A percentile compares a stretch with the other conserved stretches of the same genome.
Evolutionary conservation across 2,113 vertebrate genomes (phyloP).

Genomic region (Amblyopsis rosae): DNA sequence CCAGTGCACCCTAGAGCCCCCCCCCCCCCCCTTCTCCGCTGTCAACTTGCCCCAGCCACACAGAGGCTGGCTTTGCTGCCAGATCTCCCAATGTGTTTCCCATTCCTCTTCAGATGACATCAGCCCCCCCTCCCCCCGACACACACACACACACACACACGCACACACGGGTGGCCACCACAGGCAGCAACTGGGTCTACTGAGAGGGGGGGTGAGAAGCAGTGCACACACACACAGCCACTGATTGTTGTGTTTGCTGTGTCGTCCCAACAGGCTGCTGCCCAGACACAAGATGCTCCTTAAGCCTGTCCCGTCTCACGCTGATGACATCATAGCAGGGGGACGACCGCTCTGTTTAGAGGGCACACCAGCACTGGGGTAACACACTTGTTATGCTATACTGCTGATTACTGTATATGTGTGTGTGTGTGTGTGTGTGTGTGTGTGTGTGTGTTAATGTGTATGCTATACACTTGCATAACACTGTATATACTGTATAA

Average conservation of each 20-base stretch:
- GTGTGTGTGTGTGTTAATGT: too few relatives aligned
- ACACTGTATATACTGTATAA: too few relatives aligned
- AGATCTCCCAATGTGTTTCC: constrained; percentile 73
- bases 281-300: constrained; percentile 79
- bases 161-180: background rate
- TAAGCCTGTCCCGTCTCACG: constrained; percentile 38
- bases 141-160: background rate
- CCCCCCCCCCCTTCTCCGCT: constrained; percentile 35
- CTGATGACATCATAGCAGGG: background rate
- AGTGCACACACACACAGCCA: background rate
- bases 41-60: constrained; percentile 67
- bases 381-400: background rate
- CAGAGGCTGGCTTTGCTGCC: constrained; percentile 66
- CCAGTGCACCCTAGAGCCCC: constrained; percentile 38
- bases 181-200: background rate
- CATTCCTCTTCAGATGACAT: constrained; percentile 71
- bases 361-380: background rate
- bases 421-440: too few relatives aligned
- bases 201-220: background rate
- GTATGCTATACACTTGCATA: too few relatives aligned
- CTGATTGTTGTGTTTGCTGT: background rate
- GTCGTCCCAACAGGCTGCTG: constrained; percentile 76
- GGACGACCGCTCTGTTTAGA: background rate
- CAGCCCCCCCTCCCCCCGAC: constrained; percentile 48
- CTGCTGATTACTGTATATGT: background rate